Evolutionary conservation across 2,797 vertebrate genomes (phyloP), one percentile per base, ranked within the genome.

Genomic region (Lacerta viridis): DNA sequence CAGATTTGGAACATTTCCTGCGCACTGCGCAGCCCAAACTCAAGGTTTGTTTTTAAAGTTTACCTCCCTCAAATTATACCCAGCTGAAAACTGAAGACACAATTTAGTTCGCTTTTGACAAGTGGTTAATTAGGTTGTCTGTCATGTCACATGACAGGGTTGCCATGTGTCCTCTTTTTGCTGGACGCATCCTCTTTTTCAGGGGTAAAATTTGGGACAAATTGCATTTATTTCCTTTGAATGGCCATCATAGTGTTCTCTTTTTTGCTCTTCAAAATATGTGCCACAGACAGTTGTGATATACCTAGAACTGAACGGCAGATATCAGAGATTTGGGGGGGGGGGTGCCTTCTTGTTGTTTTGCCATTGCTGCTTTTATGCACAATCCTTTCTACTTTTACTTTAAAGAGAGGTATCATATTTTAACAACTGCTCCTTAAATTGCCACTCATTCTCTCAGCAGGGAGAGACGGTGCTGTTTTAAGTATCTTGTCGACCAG

Each of bases 381-480:
- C 18, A 68, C 66, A 87, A 77, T 85, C 88, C 29, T 23, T 82
- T 3, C 29, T 0, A 9, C 87, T 87, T 83, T 71, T 87, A 87
- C 71, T 69, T 3, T 10, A 79, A 59, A 46, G 41, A 80, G 66
- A 68, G 81, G 23, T 68, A 81, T 66, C 27, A 46, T 75, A 76
- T 76, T 18, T 85, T 77, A 90, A 90, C 88, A 90, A 18, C 36
- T 85, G 77, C 89, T n/a, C 68, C 74, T 82, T 83, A 91, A 90
- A 88, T 69, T 84, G 50, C 55, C 75, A 88, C 78, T 33, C 17
- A 15, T n/a, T 29, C 23, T 90, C 87, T 88, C 91, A 87, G 86
- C 77, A 89, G 61, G 68, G 82, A 59, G 66, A 29, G 33, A 78
- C 68, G 87, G 55, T 83, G 64, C 74, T 39, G 75, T 80, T 79